phyloP scores from a whole-genome alignment of 2,888 invertebrate genomes.

The Diaphora mendica region DNA sequence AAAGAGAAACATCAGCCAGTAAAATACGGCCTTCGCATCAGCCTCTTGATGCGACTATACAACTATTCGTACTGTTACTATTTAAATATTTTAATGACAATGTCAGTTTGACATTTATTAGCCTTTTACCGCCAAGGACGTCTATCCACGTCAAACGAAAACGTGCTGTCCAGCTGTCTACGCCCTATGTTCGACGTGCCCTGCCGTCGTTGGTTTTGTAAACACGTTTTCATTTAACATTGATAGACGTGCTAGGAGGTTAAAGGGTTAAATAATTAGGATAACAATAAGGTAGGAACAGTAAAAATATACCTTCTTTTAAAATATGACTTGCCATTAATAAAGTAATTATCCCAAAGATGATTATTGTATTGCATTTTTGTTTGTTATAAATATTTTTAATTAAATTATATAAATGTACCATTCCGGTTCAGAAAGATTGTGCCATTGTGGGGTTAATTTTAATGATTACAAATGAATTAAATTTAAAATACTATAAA shows the following conservation, averaged over 20 bases:
- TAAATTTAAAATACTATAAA: not conserved
- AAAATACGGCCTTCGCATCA: not conserved
- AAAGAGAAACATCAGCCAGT: not conserved
- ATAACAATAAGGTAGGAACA: not conserved
- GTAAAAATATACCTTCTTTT: conserved; percentile 18
- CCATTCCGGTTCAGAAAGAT: conserved; percentile 54
- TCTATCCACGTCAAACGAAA: too few relatives aligned
- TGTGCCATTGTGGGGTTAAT: conserved; percentile 56
- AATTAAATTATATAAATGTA: conserved; percentile 37
- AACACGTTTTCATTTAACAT: too few relatives aligned
- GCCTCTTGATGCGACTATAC: not conserved
- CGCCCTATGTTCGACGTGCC: too few relatives aligned
- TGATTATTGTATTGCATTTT: conserved; percentile 65
- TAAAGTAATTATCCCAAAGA: conserved; percentile 78
- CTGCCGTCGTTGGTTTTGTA: too few relatives aligned
- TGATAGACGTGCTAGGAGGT: too few relatives aligned
- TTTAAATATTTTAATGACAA: not conserved
- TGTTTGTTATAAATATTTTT: conserved; percentile 54
- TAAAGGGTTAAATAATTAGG: not conserved
- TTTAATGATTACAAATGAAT: conserved; percentile 6
- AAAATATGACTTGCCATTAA: conserved; percentile 71
- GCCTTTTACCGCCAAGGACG: too few relatives aligned
- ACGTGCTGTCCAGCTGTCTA: too few relatives aligned
- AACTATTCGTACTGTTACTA: not conserved
- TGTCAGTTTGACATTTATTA: not conserved